Conservation (phyloP, 2,797 vertebrate species). For the Glyptemys insculpta region DNA sequence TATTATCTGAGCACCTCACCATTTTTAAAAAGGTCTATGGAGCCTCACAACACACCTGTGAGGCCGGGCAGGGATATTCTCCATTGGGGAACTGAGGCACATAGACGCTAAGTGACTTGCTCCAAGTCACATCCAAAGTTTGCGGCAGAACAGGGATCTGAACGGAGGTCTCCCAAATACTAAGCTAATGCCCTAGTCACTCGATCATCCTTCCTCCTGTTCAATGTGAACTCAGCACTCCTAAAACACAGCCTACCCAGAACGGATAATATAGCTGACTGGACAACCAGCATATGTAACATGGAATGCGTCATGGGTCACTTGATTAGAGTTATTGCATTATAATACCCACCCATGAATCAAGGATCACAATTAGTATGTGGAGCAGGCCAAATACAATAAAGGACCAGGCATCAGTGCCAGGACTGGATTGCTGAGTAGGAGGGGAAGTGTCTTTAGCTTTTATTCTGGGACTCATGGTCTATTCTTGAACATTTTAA, state of each 20-base stretch:
- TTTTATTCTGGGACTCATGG: not conserved
- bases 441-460: not conserved
- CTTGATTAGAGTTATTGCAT: not conserved
- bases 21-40: not conserved
- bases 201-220: not conserved
- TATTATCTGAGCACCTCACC: not conserved
- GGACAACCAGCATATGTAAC: not conserved
- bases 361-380: rapidly evolving
- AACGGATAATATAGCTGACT: not conserved
- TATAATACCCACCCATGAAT: not conserved
- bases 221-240: not conserved
- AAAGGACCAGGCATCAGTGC: not conserved
- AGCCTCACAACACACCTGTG: not conserved
- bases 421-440: not conserved
- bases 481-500: not conserved
- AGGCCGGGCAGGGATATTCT: not conserved
- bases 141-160: not conserved
- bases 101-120: not conserved
- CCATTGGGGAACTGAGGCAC: not conserved
- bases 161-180: not conserved
- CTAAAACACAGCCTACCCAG: not conserved
- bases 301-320: not conserved
- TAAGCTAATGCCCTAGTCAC: not conserved
- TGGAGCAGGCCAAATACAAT: not conserved
- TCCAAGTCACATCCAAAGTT: not conserved